Base-by-base conservation (phyloP, 2,888 invertebrate genomes). In the Quadroppia sp. region DNA sequence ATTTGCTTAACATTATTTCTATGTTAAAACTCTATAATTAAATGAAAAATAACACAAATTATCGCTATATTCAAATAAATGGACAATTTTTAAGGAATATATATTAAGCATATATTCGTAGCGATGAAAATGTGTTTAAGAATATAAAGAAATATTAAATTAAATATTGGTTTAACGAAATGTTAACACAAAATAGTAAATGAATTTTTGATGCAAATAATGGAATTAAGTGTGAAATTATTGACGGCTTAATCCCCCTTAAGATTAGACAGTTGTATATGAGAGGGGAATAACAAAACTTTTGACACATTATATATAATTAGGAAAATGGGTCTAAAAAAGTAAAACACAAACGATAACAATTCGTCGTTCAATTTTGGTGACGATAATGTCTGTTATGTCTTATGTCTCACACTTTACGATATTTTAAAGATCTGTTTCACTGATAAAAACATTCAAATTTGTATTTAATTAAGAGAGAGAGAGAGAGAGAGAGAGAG, bases 121-220 rank as follows among this genome's bases (percentile, higher is more conserved):
- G n/a, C n/a, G n/a, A n/a, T n/a, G n/a, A n/a, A n/a, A n/a, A n/a
- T n/a, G n/a, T n/a, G n/a, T n/a, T n/a, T n/a, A n/a, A n/a, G n/a
- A n/a, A n/a, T n/a, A n/a, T n/a, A n/a, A n/a, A n/a, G n/a, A n/a
- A 9, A 7, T 7, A 36, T 36, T 36, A 4, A 32, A 36, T 64
- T 64, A 20, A 64, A 36, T 64, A 64, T 11, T 64, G 61, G 36
- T 36, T 36, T 64, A 20, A 64, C 6, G 3, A 50, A 6, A 20
- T 7, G 11, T 6, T 2, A 50, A 23, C 15, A 15, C 25, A 30
- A 56, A 56, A 56, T 30, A 28, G 30, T 28, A 56, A 56, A 56
- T 64, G 32, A 36, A 64, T 64, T 64, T 64, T 64, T 64, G 20
- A 64, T 64, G 61, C 36, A 64, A 64, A 64, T 64, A 20, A 64